Evolutionary conservation across 2,113 vertebrate genomes (phyloP), one percentile per base, ranked within the genome.

Genomic region (Phylloscopus whistleri): DNA sequence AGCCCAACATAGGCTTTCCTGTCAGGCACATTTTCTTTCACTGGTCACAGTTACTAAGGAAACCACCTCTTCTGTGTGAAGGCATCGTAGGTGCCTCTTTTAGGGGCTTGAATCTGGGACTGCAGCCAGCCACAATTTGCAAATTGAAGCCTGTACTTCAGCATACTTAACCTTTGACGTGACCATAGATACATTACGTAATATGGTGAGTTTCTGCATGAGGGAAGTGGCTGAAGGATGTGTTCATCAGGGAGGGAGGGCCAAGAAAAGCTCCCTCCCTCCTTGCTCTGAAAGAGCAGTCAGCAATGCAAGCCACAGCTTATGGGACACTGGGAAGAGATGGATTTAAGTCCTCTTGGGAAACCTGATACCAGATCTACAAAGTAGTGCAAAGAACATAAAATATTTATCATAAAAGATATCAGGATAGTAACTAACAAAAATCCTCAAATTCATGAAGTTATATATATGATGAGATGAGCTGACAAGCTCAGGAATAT

Each of bases 11-110:
- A n/a, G 6, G 0, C 51, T 78, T 94, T 96, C 94, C 93, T 96
- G 95, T 85, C 73, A 52, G 80, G 78, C 74, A 96, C 44, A n/a
- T 87, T 97, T 97, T 94, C 82, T 92, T 96, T 73, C 75, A 67
- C 58, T 94, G 90, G 80, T 62, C 92, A 46, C 84, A 55, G 97
- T 98, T 98, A 96, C 96, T 92, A 95, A 55, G 96, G 97, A 94
- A 98, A 98, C 96, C 66, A 96, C 48, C 31, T 94, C 84, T 84
- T 96, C 90, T 95, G 39, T 63, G 48, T 59, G 81, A 91, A 90
- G 78, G 63, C 75, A 94, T 91, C 4, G 0, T 74, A 94, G 76
- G 58, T 95, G 46, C 46, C 91, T 64, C 91, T 72, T 97, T 79
- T 87, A 72, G 81, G 82, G 87, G 51, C 44, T 44, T 66, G 75